phyloP scores from a whole-genome alignment of 2,113 vertebrate species.

The Seriola quinqueradiata region DNA sequence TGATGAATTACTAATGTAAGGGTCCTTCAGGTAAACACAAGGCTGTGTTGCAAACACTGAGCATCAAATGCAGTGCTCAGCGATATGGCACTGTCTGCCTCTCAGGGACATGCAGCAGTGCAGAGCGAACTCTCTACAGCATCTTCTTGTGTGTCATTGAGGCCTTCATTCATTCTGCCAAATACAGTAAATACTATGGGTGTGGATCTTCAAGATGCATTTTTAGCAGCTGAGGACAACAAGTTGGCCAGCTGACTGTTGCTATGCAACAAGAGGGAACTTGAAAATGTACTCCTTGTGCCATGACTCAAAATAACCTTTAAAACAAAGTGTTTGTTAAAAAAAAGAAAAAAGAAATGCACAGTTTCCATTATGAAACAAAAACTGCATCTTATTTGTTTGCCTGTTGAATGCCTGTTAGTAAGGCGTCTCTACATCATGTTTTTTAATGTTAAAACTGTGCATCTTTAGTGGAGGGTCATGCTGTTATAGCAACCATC shows the following conservation, averaged over 20 bases:
- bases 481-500: constrained; percentile 22
- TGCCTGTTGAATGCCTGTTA: not conserved
- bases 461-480: not conserved
- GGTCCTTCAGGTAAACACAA: constrained; percentile 58
- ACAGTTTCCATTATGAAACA: not conserved
- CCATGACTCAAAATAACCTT: constrained; percentile 57
- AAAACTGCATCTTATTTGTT: not conserved
- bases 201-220: constrained; percentile 51
- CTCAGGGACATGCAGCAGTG: constrained; percentile 12
- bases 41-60: constrained; percentile 34
- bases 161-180: constrained; percentile 28
- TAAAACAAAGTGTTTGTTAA: not conserved
- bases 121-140: not conserved
- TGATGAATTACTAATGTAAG: constrained; percentile 44
- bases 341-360: constrained; percentile 12
- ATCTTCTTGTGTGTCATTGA: not conserved
- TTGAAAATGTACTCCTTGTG: constrained; percentile 42
- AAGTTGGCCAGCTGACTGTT: constrained; percentile 61
- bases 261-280: constrained; percentile 63
- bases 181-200: constrained; percentile 40
- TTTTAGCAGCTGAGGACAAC: constrained; percentile 51
- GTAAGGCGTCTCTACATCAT: not conserved
- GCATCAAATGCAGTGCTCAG: constrained; percentile 14
- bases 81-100: constrained; percentile 22
- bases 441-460: not conserved